These are phyloP conservation scores for Bombus superbus DNA, from an alignment of 1,140 invertebrate genomes.

Conservation along the genomic window DNA sequence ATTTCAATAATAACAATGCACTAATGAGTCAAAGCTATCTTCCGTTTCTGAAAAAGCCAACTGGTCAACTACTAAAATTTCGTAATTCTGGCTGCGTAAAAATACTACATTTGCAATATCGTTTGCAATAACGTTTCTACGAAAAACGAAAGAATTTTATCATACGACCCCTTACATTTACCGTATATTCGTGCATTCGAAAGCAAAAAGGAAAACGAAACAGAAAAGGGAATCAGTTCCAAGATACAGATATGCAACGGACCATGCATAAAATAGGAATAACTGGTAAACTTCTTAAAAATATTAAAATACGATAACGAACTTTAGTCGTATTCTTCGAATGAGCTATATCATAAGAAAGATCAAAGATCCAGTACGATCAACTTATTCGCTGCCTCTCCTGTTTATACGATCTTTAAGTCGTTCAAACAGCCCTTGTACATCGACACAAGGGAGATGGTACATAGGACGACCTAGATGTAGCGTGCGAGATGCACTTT, in stretches of 20 bases:
- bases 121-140: background rate
- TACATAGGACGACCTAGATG: constrained; percentile 27
- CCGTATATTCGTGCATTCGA: background rate
- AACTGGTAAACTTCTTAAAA: background rate
- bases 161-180: background rate
- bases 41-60: background rate
- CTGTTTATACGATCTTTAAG: background rate
- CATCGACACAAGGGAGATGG: background rate
- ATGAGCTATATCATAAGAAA: too few species aligned
- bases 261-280: background rate
- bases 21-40: background rate
- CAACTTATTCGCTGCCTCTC: background rate
- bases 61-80: background rate
- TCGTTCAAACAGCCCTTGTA: constrained; percentile 1
- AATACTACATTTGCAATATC: background rate
- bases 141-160: background rate
- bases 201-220: background rate
- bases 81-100: background rate
- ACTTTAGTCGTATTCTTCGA: background rate
- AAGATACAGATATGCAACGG: too few species aligned
- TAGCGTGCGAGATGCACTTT: constrained; percentile 25
- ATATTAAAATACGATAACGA: background rate
- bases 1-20: background rate
- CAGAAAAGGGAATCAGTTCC: background rate
- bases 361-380: background rate